Conservation (phyloP, 1,140 invertebrate genomes). For the Drosophila eugracilis region DNA sequence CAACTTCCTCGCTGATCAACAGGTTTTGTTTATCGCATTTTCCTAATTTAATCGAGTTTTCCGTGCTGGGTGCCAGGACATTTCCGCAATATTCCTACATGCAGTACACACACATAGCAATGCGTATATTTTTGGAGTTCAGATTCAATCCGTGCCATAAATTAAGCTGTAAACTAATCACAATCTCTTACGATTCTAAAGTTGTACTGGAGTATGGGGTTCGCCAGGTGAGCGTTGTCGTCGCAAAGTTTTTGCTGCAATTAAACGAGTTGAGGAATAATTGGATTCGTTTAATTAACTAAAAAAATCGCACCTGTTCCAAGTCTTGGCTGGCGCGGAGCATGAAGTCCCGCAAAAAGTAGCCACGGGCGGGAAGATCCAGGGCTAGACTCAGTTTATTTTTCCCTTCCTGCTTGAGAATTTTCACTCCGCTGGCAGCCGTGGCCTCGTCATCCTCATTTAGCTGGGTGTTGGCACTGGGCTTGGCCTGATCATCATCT, state of each 20-base stretch:
- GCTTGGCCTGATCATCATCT: conserved; percentile 64
- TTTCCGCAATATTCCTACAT: conserved; percentile 19
- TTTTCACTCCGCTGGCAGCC: conserved; percentile 51
- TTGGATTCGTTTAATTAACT: not conserved
- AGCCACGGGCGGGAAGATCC: conserved; percentile 68
- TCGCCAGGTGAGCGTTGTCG: conserved; percentile 79
- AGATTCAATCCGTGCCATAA: conserved; percentile 67
- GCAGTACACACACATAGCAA: conserved; percentile 9
- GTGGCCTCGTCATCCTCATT: conserved; percentile 65
- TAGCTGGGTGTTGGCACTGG: conserved; percentile 51
- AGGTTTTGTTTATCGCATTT: conserved; percentile 35
- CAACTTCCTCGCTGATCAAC: conserved; percentile 45
- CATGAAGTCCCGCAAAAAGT: conserved; percentile 73
- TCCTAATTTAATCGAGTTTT: conserved; percentile 33
- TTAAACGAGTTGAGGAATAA: not conserved
- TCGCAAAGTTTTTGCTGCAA: conserved; percentile 82
- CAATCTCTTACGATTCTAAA: conserved; percentile 85
- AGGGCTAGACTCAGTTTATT: conserved; percentile 68
- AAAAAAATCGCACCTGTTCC: conserved; percentile 61
- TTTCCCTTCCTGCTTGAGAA: conserved; percentile 67
- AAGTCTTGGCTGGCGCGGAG: conserved; percentile 74
- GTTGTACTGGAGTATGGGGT: conserved; percentile 84
- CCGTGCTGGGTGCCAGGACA: conserved; percentile 28
- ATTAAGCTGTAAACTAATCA: conserved; percentile 82
- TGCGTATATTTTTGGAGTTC: conserved; percentile 24